Conservation (phyloP, 37 sponge, comb jelly and placozoan species). For the Crambe crambe region DNA sequence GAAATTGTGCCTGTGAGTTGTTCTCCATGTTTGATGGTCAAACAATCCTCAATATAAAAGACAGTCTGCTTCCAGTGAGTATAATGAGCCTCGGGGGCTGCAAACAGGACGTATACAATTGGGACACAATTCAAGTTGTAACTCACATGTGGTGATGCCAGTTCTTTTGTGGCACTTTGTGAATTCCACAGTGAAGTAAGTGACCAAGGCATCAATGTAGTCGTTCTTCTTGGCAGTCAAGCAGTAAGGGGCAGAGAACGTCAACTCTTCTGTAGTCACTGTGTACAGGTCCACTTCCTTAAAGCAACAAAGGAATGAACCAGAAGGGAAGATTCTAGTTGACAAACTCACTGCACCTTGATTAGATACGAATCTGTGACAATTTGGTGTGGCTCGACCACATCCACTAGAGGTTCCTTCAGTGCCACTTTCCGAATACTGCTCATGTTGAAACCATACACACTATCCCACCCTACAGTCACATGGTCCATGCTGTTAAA, state of each 20-base stretch:
- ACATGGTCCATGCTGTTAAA: neutral
- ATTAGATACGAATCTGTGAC: conserved; percentile 68
- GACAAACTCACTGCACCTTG: conserved; percentile 45
- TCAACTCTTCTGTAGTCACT: conserved; percentile 79
- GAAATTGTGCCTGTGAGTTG: conserved; percentile 79
- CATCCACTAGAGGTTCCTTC: conserved; percentile 95
- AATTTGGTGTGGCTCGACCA: conserved; percentile 90
- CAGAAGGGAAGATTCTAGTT: no score
- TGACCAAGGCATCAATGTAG: conserved; percentile 94
- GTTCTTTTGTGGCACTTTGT: conserved; percentile 94
- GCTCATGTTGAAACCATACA: conserved; percentile 99
- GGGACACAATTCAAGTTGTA: no score
- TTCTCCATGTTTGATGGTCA: conserved; percentile 91
- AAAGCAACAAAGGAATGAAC: neutral
- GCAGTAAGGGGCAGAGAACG: conserved; percentile 77
- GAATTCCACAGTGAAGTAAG: conserved; percentile 95
- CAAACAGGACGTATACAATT: no score
- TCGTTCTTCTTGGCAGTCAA: conserved; percentile 82
- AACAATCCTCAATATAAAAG: conserved; percentile 92
- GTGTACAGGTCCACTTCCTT: conserved; percentile 95
- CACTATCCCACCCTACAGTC: conserved; percentile 94
- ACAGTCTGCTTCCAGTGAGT: conserved; percentile 99
- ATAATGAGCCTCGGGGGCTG: conserved; percentile 83
- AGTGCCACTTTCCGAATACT: conserved; percentile 84
- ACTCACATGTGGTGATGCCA: conserved; percentile 83